Evolutionary conservation across 53 echinoderm and acorn worm species (phyloP).

Genomic region (Antedon mediterranea): DNA sequence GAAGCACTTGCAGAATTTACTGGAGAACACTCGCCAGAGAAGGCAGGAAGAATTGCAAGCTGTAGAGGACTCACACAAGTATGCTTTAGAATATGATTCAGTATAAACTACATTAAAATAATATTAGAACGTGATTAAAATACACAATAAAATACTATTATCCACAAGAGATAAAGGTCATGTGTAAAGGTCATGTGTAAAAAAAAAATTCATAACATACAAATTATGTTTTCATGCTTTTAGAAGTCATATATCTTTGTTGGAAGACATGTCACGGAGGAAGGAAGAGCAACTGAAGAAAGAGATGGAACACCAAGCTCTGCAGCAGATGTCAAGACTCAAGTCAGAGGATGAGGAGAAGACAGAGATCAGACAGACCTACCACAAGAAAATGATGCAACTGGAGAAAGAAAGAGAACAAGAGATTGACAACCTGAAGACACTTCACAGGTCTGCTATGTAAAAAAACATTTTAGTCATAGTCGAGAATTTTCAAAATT

Average conservation of each 20-base stretch:
- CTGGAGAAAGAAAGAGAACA: neutral
- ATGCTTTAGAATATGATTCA: too few relatives aligned
- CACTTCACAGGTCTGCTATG: neutral
- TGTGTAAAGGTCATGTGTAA: too few relatives aligned
- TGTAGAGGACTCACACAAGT: constrained; percentile 55
- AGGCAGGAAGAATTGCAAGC: constrained; percentile 55
- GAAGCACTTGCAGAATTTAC: constrained; percentile 35
- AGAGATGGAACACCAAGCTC: neutral
- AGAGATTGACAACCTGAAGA: neutral
- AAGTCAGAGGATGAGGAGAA: neutral
- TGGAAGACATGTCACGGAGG: neutral
- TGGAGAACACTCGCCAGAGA: constrained; percentile 44
- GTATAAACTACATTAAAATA: too few relatives aligned
- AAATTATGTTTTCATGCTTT: too few relatives aligned
- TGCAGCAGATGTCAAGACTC: neutral
- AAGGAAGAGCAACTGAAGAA: neutral
- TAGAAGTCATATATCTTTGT: neutral
- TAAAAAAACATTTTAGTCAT: too few relatives aligned
- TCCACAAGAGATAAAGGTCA: too few relatives aligned
- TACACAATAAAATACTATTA: too few relatives aligned
- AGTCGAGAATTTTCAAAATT: too few relatives aligned
- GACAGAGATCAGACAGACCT: neutral
- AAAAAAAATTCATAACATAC: too few relatives aligned
- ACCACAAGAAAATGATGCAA: neutral
- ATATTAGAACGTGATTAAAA: too few relatives aligned